Conservation (phyloP, 2,797 vertebrate genomes). For the Arremon brunneinucha region DNA sequence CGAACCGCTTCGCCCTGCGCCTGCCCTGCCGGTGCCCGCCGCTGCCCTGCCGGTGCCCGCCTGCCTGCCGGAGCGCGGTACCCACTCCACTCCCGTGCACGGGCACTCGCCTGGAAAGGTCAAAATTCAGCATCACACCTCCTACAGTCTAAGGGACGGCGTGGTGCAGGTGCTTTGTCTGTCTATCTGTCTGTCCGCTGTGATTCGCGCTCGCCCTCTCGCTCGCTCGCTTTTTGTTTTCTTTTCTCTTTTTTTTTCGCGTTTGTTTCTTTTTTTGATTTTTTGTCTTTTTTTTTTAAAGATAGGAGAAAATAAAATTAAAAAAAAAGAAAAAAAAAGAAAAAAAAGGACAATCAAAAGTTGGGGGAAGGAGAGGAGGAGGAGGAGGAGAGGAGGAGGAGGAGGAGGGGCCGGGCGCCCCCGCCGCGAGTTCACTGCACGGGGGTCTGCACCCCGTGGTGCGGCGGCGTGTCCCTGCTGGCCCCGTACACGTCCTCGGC, state of each 20-base stretch:
- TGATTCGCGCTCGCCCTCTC: constrained; percentile 29
- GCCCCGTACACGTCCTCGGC: constrained; percentile 97
- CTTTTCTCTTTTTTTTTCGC: background rate
- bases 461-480: constrained; percentile 93
- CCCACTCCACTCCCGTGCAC: constrained; percentile 74
- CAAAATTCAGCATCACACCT: constrained; percentile 85
- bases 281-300: background rate
- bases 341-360: constrained; percentile 19
- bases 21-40: background rate
- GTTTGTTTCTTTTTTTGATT: background rate
- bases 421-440: constrained; percentile 87
- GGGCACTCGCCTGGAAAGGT: constrained; percentile 84
- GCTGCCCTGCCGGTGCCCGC: constrained; percentile 14
- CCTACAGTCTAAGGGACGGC: constrained; percentile 84
- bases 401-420: constrained; percentile 58
- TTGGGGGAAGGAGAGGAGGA: constrained; percentile 42
- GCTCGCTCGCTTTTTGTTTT: constrained; percentile 2
- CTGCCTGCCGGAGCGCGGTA: constrained; percentile 56
- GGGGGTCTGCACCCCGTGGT: constrained; percentile 96
- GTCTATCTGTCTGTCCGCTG: constrained; percentile 21
- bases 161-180: constrained; percentile 83
- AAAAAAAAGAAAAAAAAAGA: background rate
- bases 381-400: background rate
- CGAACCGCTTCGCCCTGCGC: constrained; percentile 38
- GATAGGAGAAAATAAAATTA: background rate